Conservation (phyloP, 2,797 vertebrate genomes). For the Serranus cabrilla region DNA sequence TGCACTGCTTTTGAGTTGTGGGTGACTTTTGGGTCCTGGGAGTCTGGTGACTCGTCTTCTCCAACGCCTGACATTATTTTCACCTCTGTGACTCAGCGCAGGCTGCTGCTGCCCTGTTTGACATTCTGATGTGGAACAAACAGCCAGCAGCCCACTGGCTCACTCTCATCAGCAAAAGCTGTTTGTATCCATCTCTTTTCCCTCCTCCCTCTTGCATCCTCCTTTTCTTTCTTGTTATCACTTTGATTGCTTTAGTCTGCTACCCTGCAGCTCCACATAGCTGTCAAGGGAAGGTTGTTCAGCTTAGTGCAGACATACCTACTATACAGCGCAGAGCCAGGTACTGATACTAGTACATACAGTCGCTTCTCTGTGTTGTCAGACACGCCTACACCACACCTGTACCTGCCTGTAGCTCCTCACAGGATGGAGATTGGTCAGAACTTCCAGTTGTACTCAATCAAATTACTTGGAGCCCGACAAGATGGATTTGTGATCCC, state of each 20-base stretch:
- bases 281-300: slow-evolving; percentile 38
- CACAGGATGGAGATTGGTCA: too few relatives aligned
- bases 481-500: too few relatives aligned
- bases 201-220: slow-evolving; percentile 23
- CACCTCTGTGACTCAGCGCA: slow-evolving; percentile 65
- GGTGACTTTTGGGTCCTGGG: slow-evolving; percentile 43
- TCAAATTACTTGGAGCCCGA: too few relatives aligned
- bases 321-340: neutral
- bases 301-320: slow-evolving; percentile 20
- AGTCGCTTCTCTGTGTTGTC: too few relatives aligned
- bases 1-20: slow-evolving; percentile 37
- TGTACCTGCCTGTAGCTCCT: neutral
- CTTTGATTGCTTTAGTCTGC: slow-evolving; percentile 56
- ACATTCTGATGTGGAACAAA: slow-evolving; percentile 70
- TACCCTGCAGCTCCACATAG: slow-evolving; percentile 28
- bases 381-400: too few relatives aligned
- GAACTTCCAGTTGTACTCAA: too few relatives aligned
- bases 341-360: neutral
- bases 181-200: slow-evolving; percentile 42
- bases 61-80: slow-evolving; percentile 62
- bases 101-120: slow-evolving; percentile 56
- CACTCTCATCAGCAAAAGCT: slow-evolving; percentile 54
- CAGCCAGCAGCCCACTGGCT: slow-evolving; percentile 58
- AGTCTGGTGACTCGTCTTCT: slow-evolving; percentile 60
- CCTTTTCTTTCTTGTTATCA: slow-evolving; percentile 49